Evolutionary conservation across 2,888 invertebrate genomes (phyloP).

Genomic region (Diarsia mendica): DNA sequence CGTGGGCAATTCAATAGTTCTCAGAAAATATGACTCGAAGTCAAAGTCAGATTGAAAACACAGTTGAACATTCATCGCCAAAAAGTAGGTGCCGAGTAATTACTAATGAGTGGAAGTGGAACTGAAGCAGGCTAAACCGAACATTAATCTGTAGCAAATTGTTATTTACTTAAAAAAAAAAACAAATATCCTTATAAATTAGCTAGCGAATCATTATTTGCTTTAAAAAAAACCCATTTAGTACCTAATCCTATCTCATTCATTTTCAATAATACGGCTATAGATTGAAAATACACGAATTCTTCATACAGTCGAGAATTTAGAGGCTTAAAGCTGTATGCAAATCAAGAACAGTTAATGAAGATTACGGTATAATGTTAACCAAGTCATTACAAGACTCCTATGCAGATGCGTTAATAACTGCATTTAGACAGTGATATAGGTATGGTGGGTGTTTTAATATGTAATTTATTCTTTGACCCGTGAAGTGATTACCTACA

Average conservation of each 20-base stretch:
- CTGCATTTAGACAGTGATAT: background rate
- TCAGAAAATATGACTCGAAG: constrained; percentile 35
- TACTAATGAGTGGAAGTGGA: background rate
- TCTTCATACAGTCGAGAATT: background rate
- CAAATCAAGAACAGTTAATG: background rate
- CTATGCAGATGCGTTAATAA: background rate
- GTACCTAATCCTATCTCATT: background rate
- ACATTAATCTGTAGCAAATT: background rate
- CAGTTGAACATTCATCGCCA: constrained; percentile 3
- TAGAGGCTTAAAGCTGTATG: background rate
- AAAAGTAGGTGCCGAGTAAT: background rate
- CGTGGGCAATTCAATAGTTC: constrained; percentile 30
- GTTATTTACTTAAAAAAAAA: background rate
- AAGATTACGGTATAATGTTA: background rate
- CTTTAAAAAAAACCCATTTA: no score
- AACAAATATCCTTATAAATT: background rate
- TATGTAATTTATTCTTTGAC: background rate
- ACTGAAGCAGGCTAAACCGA: background rate
- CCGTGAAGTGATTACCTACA: background rate
- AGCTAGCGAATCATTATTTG: no score
- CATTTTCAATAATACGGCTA: background rate
- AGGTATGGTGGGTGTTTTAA: background rate
- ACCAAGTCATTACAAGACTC: background rate
- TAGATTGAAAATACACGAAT: background rate
- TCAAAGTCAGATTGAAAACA: constrained; percentile 6